Percentiles rank a stretch among this genome's conserved stretches.
Evolutionary conservation across 2,797 vertebrate genomes (phyloP).

Genomic region (Rachycentron canadum): DNA sequence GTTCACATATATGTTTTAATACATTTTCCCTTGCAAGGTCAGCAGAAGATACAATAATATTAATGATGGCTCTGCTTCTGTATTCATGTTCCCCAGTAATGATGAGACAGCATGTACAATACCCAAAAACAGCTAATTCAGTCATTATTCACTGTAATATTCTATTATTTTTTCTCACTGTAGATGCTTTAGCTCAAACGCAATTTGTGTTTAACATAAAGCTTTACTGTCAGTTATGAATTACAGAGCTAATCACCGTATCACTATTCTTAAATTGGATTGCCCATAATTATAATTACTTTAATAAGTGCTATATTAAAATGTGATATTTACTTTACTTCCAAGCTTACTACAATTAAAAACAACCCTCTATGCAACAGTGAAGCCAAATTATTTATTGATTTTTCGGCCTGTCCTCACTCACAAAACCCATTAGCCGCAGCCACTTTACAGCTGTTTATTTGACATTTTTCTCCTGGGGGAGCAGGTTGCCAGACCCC

Average conservation of each 20-base stretch:
- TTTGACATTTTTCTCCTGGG: constrained; percentile 33
- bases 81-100: not conserved
- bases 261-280: constrained; percentile 3
- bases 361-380: constrained; percentile 8
- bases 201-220: not conserved
- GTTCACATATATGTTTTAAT: not conserved
- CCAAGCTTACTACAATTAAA: constrained; percentile 21
- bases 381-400: constrained; percentile 31
- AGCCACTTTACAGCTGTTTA: constrained; percentile 42
- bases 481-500: not conserved
- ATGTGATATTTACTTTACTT: not conserved
- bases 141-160: too few relatives aligned
- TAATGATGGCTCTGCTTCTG: too few relatives aligned
- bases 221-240: constrained; percentile 16
- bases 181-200: not conserved
- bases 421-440: constrained; percentile 31
- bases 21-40: not conserved
- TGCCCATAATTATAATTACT: not conserved
- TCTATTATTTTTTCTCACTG: not conserved
- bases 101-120: too few relatives aligned
- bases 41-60: not conserved
- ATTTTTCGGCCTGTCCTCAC: constrained; percentile 20
- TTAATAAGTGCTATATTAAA: not conserved
- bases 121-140: not conserved
- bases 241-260: not conserved